Conservation (phyloP, 1,140 invertebrate genomes). For the Nebria ingens region DNA sequence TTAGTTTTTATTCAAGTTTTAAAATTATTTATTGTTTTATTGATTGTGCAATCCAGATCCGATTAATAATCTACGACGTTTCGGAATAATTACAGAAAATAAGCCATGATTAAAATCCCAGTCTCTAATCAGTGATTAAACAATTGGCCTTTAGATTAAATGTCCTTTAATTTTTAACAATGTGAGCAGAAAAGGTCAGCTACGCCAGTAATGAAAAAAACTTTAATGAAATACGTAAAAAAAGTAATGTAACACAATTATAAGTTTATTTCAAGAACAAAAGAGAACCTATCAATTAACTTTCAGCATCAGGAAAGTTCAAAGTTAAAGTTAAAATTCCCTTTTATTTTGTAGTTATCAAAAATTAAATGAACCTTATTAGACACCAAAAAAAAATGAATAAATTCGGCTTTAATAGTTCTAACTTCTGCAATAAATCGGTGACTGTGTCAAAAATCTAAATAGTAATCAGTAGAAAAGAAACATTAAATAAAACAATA, state of each 20-base stretch:
- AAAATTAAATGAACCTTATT: too few species aligned
- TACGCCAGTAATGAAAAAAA: neutral
- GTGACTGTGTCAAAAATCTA: neutral
- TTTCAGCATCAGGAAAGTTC: neutral
- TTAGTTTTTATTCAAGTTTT: too few species aligned
- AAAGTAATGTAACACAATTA: neutral
- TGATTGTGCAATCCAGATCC: too few species aligned
- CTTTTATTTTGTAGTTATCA: too few species aligned
- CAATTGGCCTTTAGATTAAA: too few species aligned
- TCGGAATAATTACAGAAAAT: too few species aligned
- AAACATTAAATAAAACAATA: neutral
- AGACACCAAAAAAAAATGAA: neutral
- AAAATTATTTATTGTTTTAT: too few species aligned
- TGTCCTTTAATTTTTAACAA: neutral
- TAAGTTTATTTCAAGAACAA: slow-evolving; percentile 2
- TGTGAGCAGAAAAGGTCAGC: neutral
- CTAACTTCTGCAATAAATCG: neutral
- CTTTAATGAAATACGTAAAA: slow-evolving; percentile 2
- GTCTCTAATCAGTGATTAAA: too few species aligned
- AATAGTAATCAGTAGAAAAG: neutral
- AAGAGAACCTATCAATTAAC: neutral
- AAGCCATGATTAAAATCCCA: too few species aligned
- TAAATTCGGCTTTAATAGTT: neutral
- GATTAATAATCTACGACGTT: too few species aligned
- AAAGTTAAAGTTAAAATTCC: too few species aligned